Evolutionary conservation across 2,113 vertebrate genomes (phyloP).

Genomic region (Pedetes capensis): DNA sequence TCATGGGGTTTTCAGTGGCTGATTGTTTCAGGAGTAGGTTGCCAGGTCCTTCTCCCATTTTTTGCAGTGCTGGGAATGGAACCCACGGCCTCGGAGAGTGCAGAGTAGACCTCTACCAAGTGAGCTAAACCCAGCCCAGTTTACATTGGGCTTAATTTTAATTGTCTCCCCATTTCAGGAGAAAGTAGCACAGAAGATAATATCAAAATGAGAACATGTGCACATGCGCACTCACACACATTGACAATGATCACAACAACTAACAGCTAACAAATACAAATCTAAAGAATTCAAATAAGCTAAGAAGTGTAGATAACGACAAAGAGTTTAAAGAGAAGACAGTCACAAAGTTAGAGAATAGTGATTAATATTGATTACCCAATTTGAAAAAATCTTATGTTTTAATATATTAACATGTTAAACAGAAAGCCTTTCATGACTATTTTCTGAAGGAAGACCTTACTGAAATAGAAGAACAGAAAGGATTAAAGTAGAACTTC

Average conservation of each 20-base stretch:
- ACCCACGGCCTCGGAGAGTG: too few relatives aligned
- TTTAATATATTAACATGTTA: background rate
- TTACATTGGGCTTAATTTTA: background rate
- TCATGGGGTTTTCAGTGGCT: too few relatives aligned
- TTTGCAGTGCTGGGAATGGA: too few relatives aligned
- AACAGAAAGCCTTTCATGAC: background rate
- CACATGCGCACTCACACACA: background rate
- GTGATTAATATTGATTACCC: background rate
- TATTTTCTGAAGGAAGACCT: background rate
- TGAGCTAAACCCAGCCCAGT: too few relatives aligned
- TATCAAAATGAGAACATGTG: background rate
- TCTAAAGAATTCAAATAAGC: background rate
- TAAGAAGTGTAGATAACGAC: background rate
- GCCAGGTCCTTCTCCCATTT: too few relatives aligned
- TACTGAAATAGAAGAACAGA: background rate
- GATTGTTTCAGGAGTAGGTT: too few relatives aligned
- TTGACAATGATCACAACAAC: background rate
- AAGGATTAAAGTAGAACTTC: background rate
- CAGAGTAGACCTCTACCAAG: too few relatives aligned
- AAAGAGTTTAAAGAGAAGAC: background rate
- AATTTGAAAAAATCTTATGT: background rate
- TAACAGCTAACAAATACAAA: background rate
- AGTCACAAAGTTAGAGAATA: background rate
- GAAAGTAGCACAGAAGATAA: background rate
- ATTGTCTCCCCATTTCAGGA: background rate